Base-by-base conservation (phyloP, 2,888 invertebrate genomes). In the Drosophila greeni region DNA sequence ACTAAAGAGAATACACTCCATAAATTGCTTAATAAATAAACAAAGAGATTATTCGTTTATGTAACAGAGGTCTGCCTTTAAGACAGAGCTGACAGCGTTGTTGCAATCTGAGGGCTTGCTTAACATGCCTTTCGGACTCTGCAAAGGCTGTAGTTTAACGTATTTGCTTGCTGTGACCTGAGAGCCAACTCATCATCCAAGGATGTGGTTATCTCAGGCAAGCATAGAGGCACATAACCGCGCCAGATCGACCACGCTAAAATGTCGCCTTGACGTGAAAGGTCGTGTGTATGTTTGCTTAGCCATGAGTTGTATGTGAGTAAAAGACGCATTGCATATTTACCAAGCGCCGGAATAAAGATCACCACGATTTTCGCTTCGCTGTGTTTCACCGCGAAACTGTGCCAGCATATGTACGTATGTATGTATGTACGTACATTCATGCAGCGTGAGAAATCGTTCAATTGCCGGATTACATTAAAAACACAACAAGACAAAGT, bases 1-100 rank as follows among this genome's bases (percentile, higher is more conserved):
- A 16, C 29, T 6, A 11, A 8, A 18, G 20, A 39, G 39, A 51
- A 39, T 8, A 24, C 7, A 18, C 16, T 31, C 16, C 23, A 51
- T 56, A 56, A 56, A 51, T 39, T 39, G 51, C 14, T 51, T 56
- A 56, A 56, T 56, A 39, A 39, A 16, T 29, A 39, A 31, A 56
- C 55, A 31, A 16, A 37, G 14, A 51, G 16, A 31, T 31, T 23
- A 31, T 47, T 14, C 11, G 37, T 51, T 56, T 56, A 56, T 37
- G 51, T 56, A 56, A 56, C 37, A 29, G 20, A 12, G 23, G 20
- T 20, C n/a, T 29, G 36, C n/a, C 18, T 48, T 29, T 18, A n/a
- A 18, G 16, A 14, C 24, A 18, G 9, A n/a, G 43, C 40, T 24
- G 31, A 18, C 34, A 18, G 12, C n/a, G 23, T 37, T 51, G 33